Base-by-base conservation (phyloP, 2,113 vertebrate genomes). In the Hepsetus odoe region DNA sequence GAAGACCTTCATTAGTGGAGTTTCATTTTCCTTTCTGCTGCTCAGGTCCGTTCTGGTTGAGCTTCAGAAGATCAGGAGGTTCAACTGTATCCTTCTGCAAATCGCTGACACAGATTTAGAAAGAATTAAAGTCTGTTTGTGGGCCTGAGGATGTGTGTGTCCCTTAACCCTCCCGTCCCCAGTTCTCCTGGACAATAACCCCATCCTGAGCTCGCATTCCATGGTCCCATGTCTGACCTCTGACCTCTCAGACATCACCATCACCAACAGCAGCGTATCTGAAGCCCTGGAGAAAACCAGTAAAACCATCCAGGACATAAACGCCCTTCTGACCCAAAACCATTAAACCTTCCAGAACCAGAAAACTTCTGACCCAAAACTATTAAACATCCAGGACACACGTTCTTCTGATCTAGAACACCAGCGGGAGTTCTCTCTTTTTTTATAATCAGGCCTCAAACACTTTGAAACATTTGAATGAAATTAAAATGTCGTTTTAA, bases 41-140 rank as follows among this genome's bases (percentile, higher is more conserved):
- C 69, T 79, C 33, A 92, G 91, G 76, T 86, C 84, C 26, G 87
- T 91, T 56, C 81, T 89, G 56, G 87, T 86, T 72, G 92, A 93
- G 35, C 86, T 93, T 80, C 87, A 91, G 73, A 93, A 93, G 80
- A 93, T 93, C 68, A 87, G 87, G 79, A 83, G 89, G 46, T 92
- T 92, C 59, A 92, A 88, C 74, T 91, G 92, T 93, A 93, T 93
- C 92, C 87, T 91, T 89, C 26, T 28, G 28, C 6, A 20, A 38
- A 14, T 32, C 2, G 0, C 5, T 32, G n/a, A n/a, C 16, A 18
- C 7, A 64, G 5, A 62, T 64, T 20, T 6, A 64, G 30, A 20
- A 35, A 5, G 18, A 53, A 14, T 44, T 13, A 4, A 28, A 4
- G 55, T 58, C 18, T 56, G 22, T 56, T 26, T n/a, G 6, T n/a